Conservation (phyloP, 2,113 vertebrate species). For the Theristicus caerulescens region DNA sequence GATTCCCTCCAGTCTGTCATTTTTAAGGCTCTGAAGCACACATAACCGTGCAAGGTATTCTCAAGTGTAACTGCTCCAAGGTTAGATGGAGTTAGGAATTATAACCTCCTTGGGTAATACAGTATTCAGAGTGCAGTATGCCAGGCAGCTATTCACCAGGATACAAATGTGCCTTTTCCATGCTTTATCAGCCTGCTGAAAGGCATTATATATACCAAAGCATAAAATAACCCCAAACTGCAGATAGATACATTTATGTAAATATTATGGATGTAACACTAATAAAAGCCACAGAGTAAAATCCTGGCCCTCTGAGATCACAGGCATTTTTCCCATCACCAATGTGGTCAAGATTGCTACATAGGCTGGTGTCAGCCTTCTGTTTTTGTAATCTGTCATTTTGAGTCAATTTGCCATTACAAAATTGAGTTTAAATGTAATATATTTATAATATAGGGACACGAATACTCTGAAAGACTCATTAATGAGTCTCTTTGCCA, state of each 20-base stretch:
- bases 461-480: neutral
- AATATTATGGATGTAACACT: neutral
- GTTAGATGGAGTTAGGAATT: neutral
- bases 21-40: neutral
- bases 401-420: neutral
- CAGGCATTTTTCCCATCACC: neutral
- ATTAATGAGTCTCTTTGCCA: slow-evolving; percentile 9
- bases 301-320: neutral
- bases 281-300: neutral
- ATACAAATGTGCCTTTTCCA: neutral
- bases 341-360: neutral
- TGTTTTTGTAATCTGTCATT: neutral
- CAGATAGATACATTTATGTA: neutral
- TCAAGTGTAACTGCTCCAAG: neutral
- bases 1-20: slow-evolving; percentile 27
- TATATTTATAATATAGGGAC: neutral
- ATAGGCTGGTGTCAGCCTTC: neutral
- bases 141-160: neutral
- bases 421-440: slow-evolving; percentile 13
- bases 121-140: neutral
- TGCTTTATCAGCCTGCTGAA: neutral
- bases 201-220: neutral
- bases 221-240: neutral
- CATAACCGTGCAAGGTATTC: neutral
- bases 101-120: neutral